Evolutionary conservation across 2,888 invertebrate species (phyloP), one percentile per base, ranked within the genome.

Genomic region (Mactromeris polynyma): DNA sequence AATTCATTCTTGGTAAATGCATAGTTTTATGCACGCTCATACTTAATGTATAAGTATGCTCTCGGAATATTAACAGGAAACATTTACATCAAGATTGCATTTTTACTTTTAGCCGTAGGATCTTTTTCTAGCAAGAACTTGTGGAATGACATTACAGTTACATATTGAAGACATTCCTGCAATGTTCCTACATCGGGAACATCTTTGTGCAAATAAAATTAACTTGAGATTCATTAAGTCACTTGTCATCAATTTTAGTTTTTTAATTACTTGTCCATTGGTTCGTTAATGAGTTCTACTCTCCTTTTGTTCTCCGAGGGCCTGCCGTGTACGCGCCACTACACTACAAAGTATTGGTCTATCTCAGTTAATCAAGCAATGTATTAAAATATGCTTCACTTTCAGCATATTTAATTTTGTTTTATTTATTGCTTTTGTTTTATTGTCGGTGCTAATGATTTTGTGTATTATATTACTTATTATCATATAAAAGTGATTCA

Each of bases 221-320:
- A 73, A 73, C 73, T 2, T 6, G 33, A 17, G 73, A 33, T 73
- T 73, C 73, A 73, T 73, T 73, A 73, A 73, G 73, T 73, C 73
- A 73, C 73, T 73, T 73, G 73, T 73, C 73, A 73, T 73, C 33
- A 73, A 73, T 73, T 73, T 73, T 73, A 73, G 73, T 73, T 73
- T 73, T 73, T 73, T 73, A 73, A 73, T 73, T 73, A 73, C 73
- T 36, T 73, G 73, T 73, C 73, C 73, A 73, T 73, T 17, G 73
- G 73, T 73, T 73, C 6, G 36, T 36, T 36, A 36, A 73, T 33
- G 36, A 73, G 33, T 73, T 73, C 36, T 14, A 36, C 31, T 33
- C 31, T 73, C 73, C 73, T 73, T 73, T 73, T 73, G 73, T 73
- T 73, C 73, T 73, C 73, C 19, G 19, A 17, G 73, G 73, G 73